A percentile compares a stretch with the other conserved stretches of the same genome.
Evolutionary conservation across 23 tunicate genomes (phyloP).

Genomic region (Trididemnum nubilum): DNA sequence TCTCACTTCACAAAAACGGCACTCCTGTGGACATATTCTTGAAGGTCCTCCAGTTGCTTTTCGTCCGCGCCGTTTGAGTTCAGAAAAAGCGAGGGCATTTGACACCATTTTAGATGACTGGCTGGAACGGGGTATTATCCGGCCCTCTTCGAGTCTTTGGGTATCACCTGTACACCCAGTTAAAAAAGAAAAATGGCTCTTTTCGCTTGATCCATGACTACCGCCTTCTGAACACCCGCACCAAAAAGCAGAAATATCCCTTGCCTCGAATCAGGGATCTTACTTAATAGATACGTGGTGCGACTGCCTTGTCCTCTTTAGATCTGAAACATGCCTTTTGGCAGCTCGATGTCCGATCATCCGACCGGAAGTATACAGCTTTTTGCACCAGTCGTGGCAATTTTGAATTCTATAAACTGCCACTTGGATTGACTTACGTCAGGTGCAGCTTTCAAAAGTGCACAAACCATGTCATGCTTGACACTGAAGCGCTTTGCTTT

Average conservation of each 20-base stretch:
- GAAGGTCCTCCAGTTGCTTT: slow-evolving; percentile 14
- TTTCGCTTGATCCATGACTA: slow-evolving; percentile 12
- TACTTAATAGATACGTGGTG: slow-evolving; percentile 10
- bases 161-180: slow-evolving; percentile 24
- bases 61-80: slow-evolving; percentile 12
- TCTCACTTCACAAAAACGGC: background rate
- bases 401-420: slow-evolving; percentile 24
- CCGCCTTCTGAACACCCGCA: background rate
- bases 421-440: slow-evolving; percentile 19
- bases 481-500: slow-evolving; percentile 13
- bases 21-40: slow-evolving; percentile 16
- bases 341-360: slow-evolving; percentile 6
- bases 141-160: slow-evolving; percentile 20
- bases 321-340: slow-evolving; percentile 21
- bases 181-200: slow-evolving; percentile 9
- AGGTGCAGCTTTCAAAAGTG: slow-evolving; percentile 16
- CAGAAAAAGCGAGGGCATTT: background rate
- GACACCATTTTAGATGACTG: background rate
- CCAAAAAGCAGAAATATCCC: slow-evolving; percentile 7
- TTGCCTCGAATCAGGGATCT: slow-evolving; percentile 19
- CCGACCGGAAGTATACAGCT: slow-evolving; percentile 12
- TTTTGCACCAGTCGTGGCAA: slow-evolving; percentile 9
- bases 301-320: slow-evolving; percentile 4
- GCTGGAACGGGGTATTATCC: background rate
- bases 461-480: slow-evolving; percentile 13